Evolutionary conservation across 2,797 vertebrate genomes (phyloP), one percentile per base, ranked within the genome.

Genomic region (Pseudomugil tenellus): DNA sequence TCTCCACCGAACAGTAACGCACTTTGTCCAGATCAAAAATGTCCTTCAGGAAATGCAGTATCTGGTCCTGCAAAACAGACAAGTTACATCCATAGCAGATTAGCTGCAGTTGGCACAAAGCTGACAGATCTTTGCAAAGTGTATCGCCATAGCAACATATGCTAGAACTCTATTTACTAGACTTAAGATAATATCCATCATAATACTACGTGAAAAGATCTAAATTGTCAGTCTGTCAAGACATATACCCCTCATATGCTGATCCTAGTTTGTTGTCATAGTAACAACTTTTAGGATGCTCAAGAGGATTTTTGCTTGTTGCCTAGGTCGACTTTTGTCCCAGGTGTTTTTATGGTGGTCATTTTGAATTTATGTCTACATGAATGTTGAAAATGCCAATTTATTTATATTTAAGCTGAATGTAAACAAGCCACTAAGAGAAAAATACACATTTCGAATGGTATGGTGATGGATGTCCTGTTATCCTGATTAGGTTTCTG

Each of bases 11-110:
- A 0, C 91, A 94, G 89, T 97, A 99, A 0, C 97, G 94, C 35
- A 98, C 97, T 83, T 98, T 99, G 58, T 99, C 97, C 80, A 97
- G 94, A 79, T 99, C 97, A 63, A 99, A 99, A 72, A 99, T 96
- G 90, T 99, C 97, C 86, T 96, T 98, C 58, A 99, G 93, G 88
- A 99, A 98, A 91, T 94, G 93, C 77, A 97, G 89, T 84, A 99
- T 95, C 90, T 98, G 96, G 81, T 97, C 96, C 97, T 98, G 70
- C 7, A 39, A 43, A 29, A 35, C 0, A n/a, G 21, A 37, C 0
- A 0, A 1, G 28, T 2, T 6, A 13, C 25, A 5, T 21, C 17
- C 13, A 17, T 14, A n/a, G 8, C 49, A 53, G 41, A 6, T 4
- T n/a, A 17, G 3, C 8, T 53, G 23, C 13, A 28, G 12, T 26